Base-by-base conservation (phyloP, 1,140 invertebrate species). In the Drosophila ficusphila region DNA sequence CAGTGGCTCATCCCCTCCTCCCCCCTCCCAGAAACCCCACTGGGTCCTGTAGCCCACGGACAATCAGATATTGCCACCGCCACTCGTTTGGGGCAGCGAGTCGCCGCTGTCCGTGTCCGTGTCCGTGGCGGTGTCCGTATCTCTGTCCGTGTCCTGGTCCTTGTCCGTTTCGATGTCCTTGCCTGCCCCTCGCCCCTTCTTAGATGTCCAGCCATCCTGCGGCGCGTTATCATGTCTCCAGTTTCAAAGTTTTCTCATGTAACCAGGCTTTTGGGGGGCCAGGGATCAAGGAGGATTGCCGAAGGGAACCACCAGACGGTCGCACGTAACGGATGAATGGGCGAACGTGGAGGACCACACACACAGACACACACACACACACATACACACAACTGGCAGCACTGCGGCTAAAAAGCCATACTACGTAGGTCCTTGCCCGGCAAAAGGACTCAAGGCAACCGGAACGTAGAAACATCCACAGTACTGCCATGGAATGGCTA, bases 161-260 rank as follows among this genome's bases (percentile, higher is more conserved):
- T 8, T 49, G 72, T 74, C 76, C 78, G 36, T 82, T 57, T 72
- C 56, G 21, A 27, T 68, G 53, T 69, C 53, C 38, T 14, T 54
- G 71, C 76, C 76, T 70, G 78, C 82, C 73, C 74, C 51, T 12
- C 42, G n/a, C n/a, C n/a, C n/a, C n/a, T n/a, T n/a, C n/a, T n/a
- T n/a, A n/a, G n/a, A n/a, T 73, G 71, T n/a, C 62, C 54, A 12
- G 57, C 65, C 78, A 67, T 79, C 68, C 77, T 75, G 67, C 69
- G 52, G 51, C 25, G 71, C 62, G 71, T 76, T 76, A 76, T 76
- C 82, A 82, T 76, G 82, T 88, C 82, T 88, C 79, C 82, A 88
- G 82, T 88, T 88, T 78, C 82, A 88, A 88, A 88, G 83, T 88
- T 88, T 88, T 88, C 82, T 78, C 83, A 88, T 88, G 82, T 88